phyloP scores from a whole-genome alignment of 1,140 invertebrate genomes.

The Octopus bimaculoides region DNA sequence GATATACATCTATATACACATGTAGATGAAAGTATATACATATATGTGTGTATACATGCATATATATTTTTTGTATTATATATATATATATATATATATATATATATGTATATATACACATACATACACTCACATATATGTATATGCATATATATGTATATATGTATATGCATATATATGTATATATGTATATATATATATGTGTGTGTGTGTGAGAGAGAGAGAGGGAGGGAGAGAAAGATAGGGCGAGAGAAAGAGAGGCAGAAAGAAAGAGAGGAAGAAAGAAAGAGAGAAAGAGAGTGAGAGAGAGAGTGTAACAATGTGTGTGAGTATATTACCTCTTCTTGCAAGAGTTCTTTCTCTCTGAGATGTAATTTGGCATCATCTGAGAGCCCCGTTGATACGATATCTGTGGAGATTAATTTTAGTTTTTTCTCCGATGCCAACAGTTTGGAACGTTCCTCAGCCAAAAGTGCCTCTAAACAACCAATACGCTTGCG shows the following conservation, averaged over 20 bases:
- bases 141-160: too few relatives aligned
- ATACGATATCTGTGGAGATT: constrained; percentile 31
- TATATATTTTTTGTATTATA: too few relatives aligned
- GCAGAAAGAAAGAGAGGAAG: not conserved
- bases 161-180: too few relatives aligned
- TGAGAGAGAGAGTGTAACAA: not conserved
- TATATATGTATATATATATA: too few relatives aligned
- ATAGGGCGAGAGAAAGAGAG: not conserved
- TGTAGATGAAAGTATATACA: too few relatives aligned
- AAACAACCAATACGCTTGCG: constrained; percentile 48
- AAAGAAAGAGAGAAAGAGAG: not conserved
- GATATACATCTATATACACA: too few relatives aligned
- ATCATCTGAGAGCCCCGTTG: constrained; percentile 47
- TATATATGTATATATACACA: too few relatives aligned
- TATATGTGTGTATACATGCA: too few relatives aligned
- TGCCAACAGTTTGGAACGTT: constrained; percentile 44
- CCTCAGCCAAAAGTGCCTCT: constrained; percentile 50
- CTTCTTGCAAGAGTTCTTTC: constrained; percentile 46
- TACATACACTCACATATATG: too few relatives aligned
- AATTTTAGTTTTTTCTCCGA: constrained; percentile 44
- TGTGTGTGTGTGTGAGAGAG: not conserved
- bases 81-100: too few relatives aligned
- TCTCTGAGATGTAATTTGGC: constrained; percentile 43
- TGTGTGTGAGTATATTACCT: constrained; percentile 27
- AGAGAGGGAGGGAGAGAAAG: not conserved